phyloP scores from a whole-genome alignment of 2,797 vertebrate genomes.

The Bryconaethiops microstoma region DNA sequence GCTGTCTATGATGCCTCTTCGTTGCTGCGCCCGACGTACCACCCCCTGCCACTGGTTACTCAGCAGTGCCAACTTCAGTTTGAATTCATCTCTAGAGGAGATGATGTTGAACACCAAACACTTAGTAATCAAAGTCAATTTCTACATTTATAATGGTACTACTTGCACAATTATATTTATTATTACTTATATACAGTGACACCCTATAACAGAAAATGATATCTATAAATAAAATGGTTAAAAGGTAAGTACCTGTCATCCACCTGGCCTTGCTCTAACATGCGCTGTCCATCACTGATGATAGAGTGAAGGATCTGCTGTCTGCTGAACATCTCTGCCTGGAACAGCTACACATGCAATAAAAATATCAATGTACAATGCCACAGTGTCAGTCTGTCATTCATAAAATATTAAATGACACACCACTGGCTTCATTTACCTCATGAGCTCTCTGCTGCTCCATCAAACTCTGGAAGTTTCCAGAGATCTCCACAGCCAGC shows the following conservation, averaged over 20 bases:
- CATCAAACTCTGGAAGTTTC: slow-evolving; percentile 89
- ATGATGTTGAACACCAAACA: background rate
- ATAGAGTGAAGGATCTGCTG: slow-evolving; percentile 98
- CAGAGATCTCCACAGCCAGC: slow-evolving; percentile 90
- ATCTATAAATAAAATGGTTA: slow-evolving; percentile 26
- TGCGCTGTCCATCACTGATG: slow-evolving; percentile 89
- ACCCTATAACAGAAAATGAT: background rate
- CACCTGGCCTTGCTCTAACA: slow-evolving; percentile 94
- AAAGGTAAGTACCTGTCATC: slow-evolving; percentile 85
- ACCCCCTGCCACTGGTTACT: slow-evolving; percentile 97
- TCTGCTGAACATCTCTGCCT: slow-evolving; percentile 97
- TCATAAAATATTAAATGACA: background rate
- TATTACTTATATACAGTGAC: too few relatives aligned
- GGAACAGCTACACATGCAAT: slow-evolving; percentile 84
- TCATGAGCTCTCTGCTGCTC: slow-evolving; percentile 96
- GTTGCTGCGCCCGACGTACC: slow-evolving; percentile 91
- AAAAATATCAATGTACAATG: background rate
- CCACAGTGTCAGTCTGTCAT: background rate
- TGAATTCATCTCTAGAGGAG: slow-evolving; percentile 88
- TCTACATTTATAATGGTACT: too few relatives aligned
- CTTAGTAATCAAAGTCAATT: background rate
- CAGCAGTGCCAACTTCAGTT: slow-evolving; percentile 88
- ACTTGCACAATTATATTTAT: too few relatives aligned
- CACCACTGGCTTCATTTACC: slow-evolving; percentile 68
- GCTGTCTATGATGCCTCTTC: slow-evolving; percentile 94